These are phyloP conservation scores for Parasteatoda tepidariorum DNA, from an alignment of 1,140 invertebrate species.

Conservation along the genomic window DNA sequence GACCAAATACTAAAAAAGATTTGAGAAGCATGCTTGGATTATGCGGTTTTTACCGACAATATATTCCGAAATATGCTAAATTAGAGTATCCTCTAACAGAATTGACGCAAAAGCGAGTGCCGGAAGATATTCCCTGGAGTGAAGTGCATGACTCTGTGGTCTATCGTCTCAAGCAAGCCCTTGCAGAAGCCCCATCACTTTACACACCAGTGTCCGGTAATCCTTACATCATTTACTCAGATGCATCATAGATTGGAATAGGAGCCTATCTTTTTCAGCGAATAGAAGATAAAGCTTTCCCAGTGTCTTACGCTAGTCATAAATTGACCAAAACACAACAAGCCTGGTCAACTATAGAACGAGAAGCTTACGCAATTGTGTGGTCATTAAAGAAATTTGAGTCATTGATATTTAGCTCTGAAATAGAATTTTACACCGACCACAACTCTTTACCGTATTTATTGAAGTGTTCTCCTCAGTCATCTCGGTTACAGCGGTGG, in stretches of 20 bases:
- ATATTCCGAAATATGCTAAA: slow-evolving; percentile 30
- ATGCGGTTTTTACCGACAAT: slow-evolving; percentile 23
- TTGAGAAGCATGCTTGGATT: slow-evolving; percentile 20
- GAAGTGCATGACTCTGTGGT: background rate
- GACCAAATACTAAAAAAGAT: slow-evolving; percentile 61
- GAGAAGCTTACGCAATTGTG: slow-evolving; percentile 68
- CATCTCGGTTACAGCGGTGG: slow-evolving; percentile 59
- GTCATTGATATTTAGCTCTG: slow-evolving; percentile 66
- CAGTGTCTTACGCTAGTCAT: too few relatives aligned
- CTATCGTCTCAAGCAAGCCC: too few relatives aligned
- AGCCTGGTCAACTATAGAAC: slow-evolving; percentile 69
- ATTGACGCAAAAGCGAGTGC: background rate
- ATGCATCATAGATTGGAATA: too few relatives aligned
- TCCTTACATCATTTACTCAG: too few relatives aligned
- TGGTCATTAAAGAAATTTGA: slow-evolving; percentile 69
- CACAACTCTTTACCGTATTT: slow-evolving; percentile 59
- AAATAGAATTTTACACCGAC: slow-evolving; percentile 60
- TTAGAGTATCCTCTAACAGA: slow-evolving; percentile 7
- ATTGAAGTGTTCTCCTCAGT: slow-evolving; percentile 63
- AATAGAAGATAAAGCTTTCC: too few relatives aligned
- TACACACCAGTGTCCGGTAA: too few relatives aligned
- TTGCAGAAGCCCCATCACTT: too few relatives aligned
- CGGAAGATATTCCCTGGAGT: background rate
- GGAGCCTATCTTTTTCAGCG: too few relatives aligned
- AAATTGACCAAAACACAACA: slow-evolving; percentile 62